Percentiles rank a stretch among this genome's conserved stretches.
Evolutionary conservation across 1,140 invertebrate species (phyloP).

Genomic region (Centruroides sculpturatus): DNA sequence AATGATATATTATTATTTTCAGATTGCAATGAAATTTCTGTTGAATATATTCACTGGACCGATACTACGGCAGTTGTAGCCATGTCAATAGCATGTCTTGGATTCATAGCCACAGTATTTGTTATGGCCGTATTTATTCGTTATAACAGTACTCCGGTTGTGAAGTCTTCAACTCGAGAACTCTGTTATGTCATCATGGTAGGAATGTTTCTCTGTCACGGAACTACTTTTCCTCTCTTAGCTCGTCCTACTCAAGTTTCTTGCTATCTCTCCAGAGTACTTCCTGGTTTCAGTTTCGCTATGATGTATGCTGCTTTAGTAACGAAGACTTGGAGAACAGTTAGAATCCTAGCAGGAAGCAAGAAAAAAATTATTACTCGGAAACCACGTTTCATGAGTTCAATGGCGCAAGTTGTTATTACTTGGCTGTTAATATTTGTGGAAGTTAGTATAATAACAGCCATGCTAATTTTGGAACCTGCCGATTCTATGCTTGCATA

Average conservation of each 20-base stretch:
- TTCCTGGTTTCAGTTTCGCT: slow-evolving; percentile 61
- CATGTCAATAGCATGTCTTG: slow-evolving; percentile 42
- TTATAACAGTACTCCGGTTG: slow-evolving; percentile 51
- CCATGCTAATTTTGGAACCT: slow-evolving; percentile 52
- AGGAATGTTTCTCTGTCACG: slow-evolving; percentile 41
- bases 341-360: slow-evolving; percentile 62
- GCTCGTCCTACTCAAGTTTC: slow-evolving; percentile 47
- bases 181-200: slow-evolving; percentile 52
- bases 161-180: slow-evolving; percentile 50
- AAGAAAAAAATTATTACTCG: slow-evolving; percentile 65
- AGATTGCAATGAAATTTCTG: slow-evolving; percentile 41
- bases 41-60: slow-evolving; percentile 42
- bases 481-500: slow-evolving; percentile 45
- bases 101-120: slow-evolving; percentile 44
- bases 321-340: slow-evolving; percentile 75
- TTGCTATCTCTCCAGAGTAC: slow-evolving; percentile 49
- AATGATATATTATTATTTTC: slow-evolving; percentile 5
- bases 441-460: slow-evolving; percentile 49
- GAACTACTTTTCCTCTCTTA: slow-evolving; percentile 49
- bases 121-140: slow-evolving; percentile 43
- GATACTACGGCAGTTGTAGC: slow-evolving; percentile 42
- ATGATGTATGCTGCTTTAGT: slow-evolving; percentile 70
- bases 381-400: slow-evolving; percentile 50
- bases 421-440: slow-evolving; percentile 49
- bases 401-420: slow-evolving; percentile 47